phyloP scores from a whole-genome alignment of 53 echinoderm and acorn worm species.

The Holothuria leucospilota region DNA sequence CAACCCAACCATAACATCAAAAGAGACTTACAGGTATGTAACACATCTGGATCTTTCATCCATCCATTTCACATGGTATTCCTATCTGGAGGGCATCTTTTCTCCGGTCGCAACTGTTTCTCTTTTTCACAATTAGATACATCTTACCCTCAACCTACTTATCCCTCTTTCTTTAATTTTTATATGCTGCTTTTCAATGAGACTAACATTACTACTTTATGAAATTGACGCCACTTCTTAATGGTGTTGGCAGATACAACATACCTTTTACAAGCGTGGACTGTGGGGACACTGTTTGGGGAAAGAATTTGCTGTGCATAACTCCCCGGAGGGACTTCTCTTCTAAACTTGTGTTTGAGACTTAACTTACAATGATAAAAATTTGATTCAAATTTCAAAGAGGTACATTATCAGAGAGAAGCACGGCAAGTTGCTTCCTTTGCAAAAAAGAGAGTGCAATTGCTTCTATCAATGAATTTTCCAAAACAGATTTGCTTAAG shows the following conservation, averaged over 20 bases:
- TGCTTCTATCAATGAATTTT: conserved; percentile 32
- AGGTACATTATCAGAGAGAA: background rate
- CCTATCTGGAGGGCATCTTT: conserved; percentile 30
- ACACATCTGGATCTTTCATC: conserved; percentile 8
- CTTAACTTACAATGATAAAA: conserved; percentile 30
- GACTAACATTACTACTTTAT: conserved; percentile 32
- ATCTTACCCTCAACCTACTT: conserved; percentile 41
- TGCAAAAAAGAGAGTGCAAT: too few species aligned
- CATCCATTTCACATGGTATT: conserved; percentile 17
- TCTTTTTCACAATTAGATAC: conserved; percentile 1
- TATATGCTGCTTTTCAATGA: conserved; percentile 5
- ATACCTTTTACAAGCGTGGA: conserved; percentile 20
- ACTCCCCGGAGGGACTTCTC: conserved; percentile 18
- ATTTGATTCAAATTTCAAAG: conserved; percentile 14
- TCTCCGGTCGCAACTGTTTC: conserved; percentile 12
- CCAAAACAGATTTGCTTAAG: conserved; percentile 16
- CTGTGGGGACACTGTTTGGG: background rate
- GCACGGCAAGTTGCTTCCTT: too few species aligned
- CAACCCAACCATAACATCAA: too few species aligned
- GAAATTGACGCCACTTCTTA: conserved; percentile 26
- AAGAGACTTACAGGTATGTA: background rate
- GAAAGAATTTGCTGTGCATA: background rate
- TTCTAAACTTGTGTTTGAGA: conserved; percentile 22
- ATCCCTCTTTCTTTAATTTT: conserved; percentile 12
- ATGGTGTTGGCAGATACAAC: conserved; percentile 44